These are phyloP conservation scores for Tetrapedia diversipes DNA, from an alignment of 2,888 invertebrate genomes.

Conservation along the genomic window DNA sequence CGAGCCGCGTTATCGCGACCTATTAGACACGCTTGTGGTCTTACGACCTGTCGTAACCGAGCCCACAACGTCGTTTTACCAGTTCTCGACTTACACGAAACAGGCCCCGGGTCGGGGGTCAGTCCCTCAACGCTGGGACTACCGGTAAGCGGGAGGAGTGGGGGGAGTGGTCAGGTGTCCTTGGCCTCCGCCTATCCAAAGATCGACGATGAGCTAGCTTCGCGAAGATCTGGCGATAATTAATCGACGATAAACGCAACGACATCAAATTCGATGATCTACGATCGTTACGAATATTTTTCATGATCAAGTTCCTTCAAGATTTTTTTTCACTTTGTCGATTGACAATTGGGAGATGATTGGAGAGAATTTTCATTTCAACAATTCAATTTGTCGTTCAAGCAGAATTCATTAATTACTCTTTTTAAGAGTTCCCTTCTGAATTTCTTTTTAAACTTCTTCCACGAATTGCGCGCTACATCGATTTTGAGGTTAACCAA, in stretches of 20 bases:
- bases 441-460: too few species aligned
- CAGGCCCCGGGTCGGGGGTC: conserved; percentile 55
- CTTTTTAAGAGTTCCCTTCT: too few species aligned
- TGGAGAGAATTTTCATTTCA: not conserved
- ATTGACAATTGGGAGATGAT: not conserved
- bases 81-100: conserved; percentile 69
- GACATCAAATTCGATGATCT: conserved; percentile 41
- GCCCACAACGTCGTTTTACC: conserved; percentile 70
- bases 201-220: conserved; percentile 41
- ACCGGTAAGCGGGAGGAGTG: conserved; percentile 39
- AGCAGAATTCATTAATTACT: too few species aligned
- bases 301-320: not conserved
- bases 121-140: conserved; percentile 46
- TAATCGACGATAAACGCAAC: conserved; percentile 59
- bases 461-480: too few species aligned
- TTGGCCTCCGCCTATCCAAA: conserved; percentile 62
- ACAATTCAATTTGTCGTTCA: too few species aligned
- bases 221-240: conserved; percentile 50
- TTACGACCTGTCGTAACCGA: conserved; percentile 75
- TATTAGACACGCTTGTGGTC: conserved; percentile 77
- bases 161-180: conserved; percentile 63
- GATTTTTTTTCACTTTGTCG: not conserved
- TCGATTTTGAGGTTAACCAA: too few species aligned
- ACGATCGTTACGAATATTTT: conserved; percentile 17
- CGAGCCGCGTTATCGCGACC: conserved; percentile 77